A percentile compares a stretch with the other conserved stretches of the same genome.
These are phyloP conservation scores for Cotesia glomerata DNA, from an alignment of 1,140 invertebrate genomes.

Conservation along the genomic window DNA sequence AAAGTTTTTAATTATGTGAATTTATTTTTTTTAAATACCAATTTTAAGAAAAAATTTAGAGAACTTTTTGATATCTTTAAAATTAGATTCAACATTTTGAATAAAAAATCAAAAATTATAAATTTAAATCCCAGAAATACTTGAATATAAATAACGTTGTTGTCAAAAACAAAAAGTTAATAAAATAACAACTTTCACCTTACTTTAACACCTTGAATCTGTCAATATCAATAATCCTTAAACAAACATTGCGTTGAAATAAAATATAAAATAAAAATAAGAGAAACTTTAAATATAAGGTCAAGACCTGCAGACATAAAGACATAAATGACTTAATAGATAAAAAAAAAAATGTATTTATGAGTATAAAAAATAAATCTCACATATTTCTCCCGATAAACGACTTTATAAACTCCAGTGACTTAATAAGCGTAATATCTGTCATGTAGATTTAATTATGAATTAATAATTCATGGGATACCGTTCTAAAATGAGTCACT, in stretches of 20 bases:
- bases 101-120: too few species aligned
- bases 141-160: neutral
- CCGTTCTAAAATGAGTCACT: conserved; percentile 7
- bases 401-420: too few species aligned
- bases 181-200: neutral
- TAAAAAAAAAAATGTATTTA: too few species aligned
- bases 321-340: too few species aligned
- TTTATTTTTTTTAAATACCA: neutral
- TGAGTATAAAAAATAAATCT: too few species aligned
- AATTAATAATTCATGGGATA: conserved; percentile 19
- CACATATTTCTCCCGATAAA: too few species aligned
- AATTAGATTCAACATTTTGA: too few species aligned
- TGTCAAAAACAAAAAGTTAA: neutral
- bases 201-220: conserved; percentile 7
- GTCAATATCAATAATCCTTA: conserved; percentile 13
- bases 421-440: neutral
- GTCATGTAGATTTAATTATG: conserved; percentile 10
- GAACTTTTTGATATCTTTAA: too few species aligned
- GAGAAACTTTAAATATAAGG: neutral
- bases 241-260: neutral
- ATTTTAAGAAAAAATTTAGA: too few species aligned
- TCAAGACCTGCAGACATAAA: neutral
- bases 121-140: neutral
- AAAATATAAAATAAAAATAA: neutral
- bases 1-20: neutral